Evolutionary conservation across 2,797 vertebrate species (phyloP).

Genomic region (Balearica regulorum): DNA sequence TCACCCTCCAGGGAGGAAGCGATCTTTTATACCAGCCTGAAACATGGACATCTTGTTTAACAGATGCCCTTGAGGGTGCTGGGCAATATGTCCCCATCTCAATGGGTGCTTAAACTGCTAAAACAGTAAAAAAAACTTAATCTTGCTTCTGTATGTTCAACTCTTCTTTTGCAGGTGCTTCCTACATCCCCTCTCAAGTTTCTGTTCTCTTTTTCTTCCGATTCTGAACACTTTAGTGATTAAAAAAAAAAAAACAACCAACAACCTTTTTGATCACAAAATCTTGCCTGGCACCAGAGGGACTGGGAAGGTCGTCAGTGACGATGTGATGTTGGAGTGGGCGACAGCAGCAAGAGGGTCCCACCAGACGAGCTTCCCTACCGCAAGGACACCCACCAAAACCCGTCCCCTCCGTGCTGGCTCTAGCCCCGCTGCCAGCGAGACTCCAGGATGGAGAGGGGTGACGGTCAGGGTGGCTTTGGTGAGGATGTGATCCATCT

Average conservation of each 20-base stretch:
- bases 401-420: neutral
- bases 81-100: neutral
- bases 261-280: neutral
- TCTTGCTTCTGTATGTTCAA: neutral
- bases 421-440: neutral
- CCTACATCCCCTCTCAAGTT: neutral
- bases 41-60: neutral
- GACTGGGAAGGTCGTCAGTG: neutral
- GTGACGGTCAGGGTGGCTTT: neutral
- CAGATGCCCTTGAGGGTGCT: too few species aligned
- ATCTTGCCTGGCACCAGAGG: neutral
- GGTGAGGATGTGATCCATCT: neutral
- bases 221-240: too few species aligned
- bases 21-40: neutral
- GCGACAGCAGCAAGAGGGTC: neutral
- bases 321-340: neutral
- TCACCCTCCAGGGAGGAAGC: neutral
- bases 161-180: neutral
- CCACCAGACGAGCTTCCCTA: neutral
- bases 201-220: neutral
- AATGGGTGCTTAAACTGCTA: neutral
- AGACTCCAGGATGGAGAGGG: neutral
- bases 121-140: neutral
- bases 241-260: neutral
- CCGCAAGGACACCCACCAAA: neutral